Percentiles rank a stretch among this genome's conserved stretches.
Conservation (phyloP, 2,113 vertebrate species). For the Dipodomys spectabilis region DNA sequence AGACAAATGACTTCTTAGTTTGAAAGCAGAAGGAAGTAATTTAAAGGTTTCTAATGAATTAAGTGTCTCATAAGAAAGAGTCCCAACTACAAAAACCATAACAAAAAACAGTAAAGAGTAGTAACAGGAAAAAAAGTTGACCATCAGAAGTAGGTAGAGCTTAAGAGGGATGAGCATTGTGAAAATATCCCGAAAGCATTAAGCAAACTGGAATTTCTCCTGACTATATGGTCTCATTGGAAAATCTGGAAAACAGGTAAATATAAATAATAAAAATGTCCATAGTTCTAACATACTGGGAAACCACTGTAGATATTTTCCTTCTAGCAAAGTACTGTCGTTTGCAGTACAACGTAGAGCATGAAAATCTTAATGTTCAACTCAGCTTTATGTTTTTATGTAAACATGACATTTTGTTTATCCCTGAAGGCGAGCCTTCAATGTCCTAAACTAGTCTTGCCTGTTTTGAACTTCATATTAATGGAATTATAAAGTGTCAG, state of each 20-base stretch:
- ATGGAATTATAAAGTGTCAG: neutral
- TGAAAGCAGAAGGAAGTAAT: constrained; percentile 50
- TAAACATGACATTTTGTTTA: constrained; percentile 9
- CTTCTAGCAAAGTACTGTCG: constrained; percentile 12
- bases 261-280: constrained; percentile 26
- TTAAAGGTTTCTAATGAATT: constrained; percentile 14
- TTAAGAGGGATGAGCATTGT: neutral
- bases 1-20: constrained; percentile 34
- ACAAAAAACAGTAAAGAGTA: constrained; percentile 12
- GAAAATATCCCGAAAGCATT: constrained; percentile 2
- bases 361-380: constrained; percentile 21
- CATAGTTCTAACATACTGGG: neutral
- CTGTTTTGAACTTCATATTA: neutral
- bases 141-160: neutral
- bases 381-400: neutral
- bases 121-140: neutral
- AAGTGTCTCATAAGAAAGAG: constrained; percentile 17
- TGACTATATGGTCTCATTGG: neutral
- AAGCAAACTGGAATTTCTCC: neutral
- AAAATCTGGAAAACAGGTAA: constrained; percentile 4
- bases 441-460: neutral
- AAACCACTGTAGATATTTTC: neutral
- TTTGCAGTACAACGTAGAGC: constrained; percentile 26
- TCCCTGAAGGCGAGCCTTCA: neutral
- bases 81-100: constrained; percentile 3